phyloP scores from a whole-genome alignment of 2,888 invertebrate species.

The Eremobia ochroleuca region DNA sequence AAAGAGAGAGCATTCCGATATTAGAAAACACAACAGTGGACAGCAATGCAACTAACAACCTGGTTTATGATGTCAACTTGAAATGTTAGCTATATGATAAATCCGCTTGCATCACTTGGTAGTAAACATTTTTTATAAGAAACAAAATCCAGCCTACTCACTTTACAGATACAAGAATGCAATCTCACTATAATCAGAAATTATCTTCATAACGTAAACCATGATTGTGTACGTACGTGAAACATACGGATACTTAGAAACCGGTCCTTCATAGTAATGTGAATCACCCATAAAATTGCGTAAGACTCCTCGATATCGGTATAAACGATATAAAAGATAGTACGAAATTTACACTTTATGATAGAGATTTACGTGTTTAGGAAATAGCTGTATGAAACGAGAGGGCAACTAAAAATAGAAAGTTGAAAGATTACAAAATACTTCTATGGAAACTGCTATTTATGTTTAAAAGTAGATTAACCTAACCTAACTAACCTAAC shows the following conservation, averaged over 20 bases:
- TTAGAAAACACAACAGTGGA: not conserved
- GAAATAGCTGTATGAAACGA: constrained; percentile 9
- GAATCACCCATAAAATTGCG: constrained; percentile 33
- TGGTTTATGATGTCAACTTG: not conserved
- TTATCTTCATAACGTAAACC: too few species aligned
- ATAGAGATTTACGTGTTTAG: constrained; percentile 1
- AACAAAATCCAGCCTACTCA: not conserved
- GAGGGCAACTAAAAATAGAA: constrained; percentile 18
- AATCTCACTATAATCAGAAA: not conserved
- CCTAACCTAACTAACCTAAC: too few species aligned
- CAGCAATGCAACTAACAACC: not conserved
- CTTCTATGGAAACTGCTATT: not conserved
- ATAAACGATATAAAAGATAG: constrained; percentile 9
- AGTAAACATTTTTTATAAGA: not conserved
- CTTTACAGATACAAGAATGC: not conserved
- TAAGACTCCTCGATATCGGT: constrained; percentile 8
- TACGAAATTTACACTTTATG: constrained; percentile 16
- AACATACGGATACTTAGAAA: constrained; percentile 4
- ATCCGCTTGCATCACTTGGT: not conserved
- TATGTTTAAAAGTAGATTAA: too few species aligned
- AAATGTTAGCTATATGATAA: too few species aligned
- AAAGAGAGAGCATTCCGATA: not conserved
- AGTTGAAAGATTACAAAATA: not conserved
- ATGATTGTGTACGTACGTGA: not conserved
- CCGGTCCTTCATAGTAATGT: not conserved